Evolutionary conservation across 1,140 invertebrate genomes (phyloP).

Genomic region (Danaus plexippus): DNA sequence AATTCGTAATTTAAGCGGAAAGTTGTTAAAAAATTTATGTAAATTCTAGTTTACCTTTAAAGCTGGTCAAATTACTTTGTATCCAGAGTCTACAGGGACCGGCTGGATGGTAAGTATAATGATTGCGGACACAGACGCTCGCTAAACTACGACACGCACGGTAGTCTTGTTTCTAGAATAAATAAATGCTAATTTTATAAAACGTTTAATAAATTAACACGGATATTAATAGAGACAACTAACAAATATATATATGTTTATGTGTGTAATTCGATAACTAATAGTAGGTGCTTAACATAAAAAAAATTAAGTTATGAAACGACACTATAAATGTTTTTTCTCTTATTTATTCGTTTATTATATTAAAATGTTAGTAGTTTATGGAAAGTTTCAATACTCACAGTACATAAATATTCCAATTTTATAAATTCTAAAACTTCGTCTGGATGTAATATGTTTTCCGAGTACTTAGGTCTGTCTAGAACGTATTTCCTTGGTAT

Average conservation of each 20-base stretch:
- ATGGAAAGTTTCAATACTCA: constrained; percentile 25
- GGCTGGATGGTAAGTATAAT: constrained; percentile 36
- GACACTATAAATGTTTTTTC: too few species aligned
- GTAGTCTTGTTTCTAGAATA: constrained; percentile 39
- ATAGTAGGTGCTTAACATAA: too few species aligned
- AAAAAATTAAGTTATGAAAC: too few species aligned
- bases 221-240: too few species aligned
- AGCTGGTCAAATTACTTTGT: constrained; percentile 27
- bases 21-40: not conserved
- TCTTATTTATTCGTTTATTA: too few species aligned
- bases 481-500: constrained; percentile 43
- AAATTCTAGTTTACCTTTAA: constrained; percentile 28
- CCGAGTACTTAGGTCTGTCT: constrained; percentile 45
- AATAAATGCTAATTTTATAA: not conserved
- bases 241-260: too few species aligned
- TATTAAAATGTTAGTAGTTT: too few species aligned
- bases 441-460: constrained; percentile 35
- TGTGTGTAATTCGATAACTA: too few species aligned
- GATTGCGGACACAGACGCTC: constrained; percentile 42
- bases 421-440: constrained; percentile 45
- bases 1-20: not conserved
- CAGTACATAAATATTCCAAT: constrained; percentile 54
- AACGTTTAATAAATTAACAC: too few species aligned
- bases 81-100: constrained; percentile 55
- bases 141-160: constrained; percentile 38